Conservation (phyloP, 1,140 invertebrate genomes). For the Glomeris maerens region DNA sequence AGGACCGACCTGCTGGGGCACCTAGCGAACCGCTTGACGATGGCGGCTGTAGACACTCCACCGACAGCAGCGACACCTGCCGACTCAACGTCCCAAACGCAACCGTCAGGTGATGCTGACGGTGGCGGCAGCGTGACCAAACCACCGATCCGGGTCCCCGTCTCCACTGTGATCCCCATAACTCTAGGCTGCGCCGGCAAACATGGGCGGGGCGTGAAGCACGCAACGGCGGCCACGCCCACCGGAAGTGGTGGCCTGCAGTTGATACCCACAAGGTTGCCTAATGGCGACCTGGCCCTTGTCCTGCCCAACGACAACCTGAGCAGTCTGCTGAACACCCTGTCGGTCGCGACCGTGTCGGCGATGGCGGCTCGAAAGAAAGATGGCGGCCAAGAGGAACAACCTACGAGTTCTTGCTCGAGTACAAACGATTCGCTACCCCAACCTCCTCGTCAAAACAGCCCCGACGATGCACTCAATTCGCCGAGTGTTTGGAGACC, state of each 20-base stretch:
- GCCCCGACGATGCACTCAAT: not conserved
- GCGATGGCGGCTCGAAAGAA: not conserved
- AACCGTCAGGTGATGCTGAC: not conserved
- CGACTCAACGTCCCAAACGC: not conserved
- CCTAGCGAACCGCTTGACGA: conserved; percentile 53
- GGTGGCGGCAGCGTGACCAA: too few relatives aligned
- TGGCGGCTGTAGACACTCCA: conserved; percentile 32
- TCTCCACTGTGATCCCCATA: too few relatives aligned
- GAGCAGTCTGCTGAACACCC: not conserved
- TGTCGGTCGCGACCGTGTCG: not conserved
- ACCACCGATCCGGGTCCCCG: too few relatives aligned
- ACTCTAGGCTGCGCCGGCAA: too few relatives aligned
- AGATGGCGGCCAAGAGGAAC: not conserved
- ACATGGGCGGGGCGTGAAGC: too few relatives aligned
- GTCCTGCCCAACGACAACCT: conserved; percentile 39
- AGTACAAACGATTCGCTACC: not conserved
- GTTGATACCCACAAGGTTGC: conserved; percentile 51
- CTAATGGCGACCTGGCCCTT: conserved; percentile 45
- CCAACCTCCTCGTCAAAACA: not conserved
- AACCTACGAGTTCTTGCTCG: not conserved
- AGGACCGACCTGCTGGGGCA: conserved; percentile 55
- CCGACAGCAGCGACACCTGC: not conserved
- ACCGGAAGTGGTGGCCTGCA: conserved; percentile 43
- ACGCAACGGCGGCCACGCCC: conserved; percentile 5
- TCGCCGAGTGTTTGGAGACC: conserved; percentile 1